Evolutionary conservation across 1,140 invertebrate genomes (phyloP), one percentile per base, ranked within the genome.

Genomic region (Euwallacea similis): DNA sequence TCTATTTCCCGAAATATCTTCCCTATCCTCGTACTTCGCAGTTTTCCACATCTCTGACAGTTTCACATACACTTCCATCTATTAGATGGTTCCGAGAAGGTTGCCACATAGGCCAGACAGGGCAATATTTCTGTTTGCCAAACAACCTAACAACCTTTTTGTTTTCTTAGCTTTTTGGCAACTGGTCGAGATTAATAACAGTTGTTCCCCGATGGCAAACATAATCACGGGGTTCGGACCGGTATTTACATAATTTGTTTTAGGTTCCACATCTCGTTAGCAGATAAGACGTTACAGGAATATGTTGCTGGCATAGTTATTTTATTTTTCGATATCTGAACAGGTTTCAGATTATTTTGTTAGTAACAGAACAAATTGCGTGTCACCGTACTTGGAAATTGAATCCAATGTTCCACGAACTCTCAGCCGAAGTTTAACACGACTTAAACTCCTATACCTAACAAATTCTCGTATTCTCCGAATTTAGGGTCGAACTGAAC

Each of bases 101-200:
- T 50, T 2, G 46, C 46, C 46, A 10, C 13, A 13, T 50, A 50
- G 13, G 21, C 21, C 9, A 55, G 53, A 15, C 53, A 42, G 58
- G 11, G 11, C 43, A 15, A 46, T 63, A 21, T 63, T 63, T 63
- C 15, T 63, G 13, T 63, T 63, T 63, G 60, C 10, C 60, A 63
- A 63, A 63, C 60, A 63, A 63, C 11, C 44, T 46, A 59, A 59
- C 56, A 41, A 41, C 56, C 41, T 59, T 59, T 59, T 63, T 63
- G 43, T 63, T 63, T 63, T 63, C 60, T 63, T 44, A 46, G 11
- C 60, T 46, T 63, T 63, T 63, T 63, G 60, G 60, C 60, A 63
- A 63, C 60, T 46, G 60, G 60, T 46, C 60, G 60, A 47, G 60
- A 63, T 60, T 60, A 60, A 60, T 60, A 41, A 60, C 58, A 60